Conservation (phyloP, 2,888 invertebrate genomes). For the Rhamnusium bicolor region DNA sequence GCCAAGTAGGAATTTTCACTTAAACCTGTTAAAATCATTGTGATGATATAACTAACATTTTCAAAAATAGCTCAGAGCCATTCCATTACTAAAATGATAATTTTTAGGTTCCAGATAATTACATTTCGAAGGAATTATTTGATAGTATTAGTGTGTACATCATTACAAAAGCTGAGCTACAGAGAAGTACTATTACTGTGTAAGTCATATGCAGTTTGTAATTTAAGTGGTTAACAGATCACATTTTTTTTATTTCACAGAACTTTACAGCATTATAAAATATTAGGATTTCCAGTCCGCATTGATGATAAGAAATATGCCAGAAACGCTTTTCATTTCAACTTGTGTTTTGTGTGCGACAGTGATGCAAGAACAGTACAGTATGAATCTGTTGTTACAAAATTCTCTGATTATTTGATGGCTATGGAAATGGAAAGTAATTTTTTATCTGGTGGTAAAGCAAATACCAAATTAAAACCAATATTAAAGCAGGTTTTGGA, state of each 20-base stretch:
- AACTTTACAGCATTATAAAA: conserved; percentile 85
- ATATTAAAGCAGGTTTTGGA: conserved; percentile 85
- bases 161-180: conserved; percentile 94
- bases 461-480: conserved; percentile 77
- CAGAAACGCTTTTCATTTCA: conserved; percentile 95
- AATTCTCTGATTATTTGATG: conserved; percentile 92
- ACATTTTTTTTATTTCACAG: conserved; percentile 68
- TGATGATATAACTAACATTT: too few species aligned
- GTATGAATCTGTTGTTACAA: conserved; percentile 95
- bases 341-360: conserved; percentile 95
- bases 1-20: conserved; percentile 77
- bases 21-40: background rate
- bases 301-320: conserved; percentile 92
- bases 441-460: conserved; percentile 85
- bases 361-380: conserved; percentile 91
- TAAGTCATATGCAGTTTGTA: conserved; percentile 71
- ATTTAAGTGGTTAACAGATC: conserved; percentile 8
- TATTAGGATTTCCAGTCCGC: conserved; percentile 92
- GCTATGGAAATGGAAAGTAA: conserved; percentile 90
- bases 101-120: conserved; percentile 88
- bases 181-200: conserved; percentile 92
- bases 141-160: conserved; percentile 95
- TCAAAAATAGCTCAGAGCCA: too few species aligned
- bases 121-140: conserved; percentile 93
- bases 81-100: background rate